Evolutionary conservation across 2,113 vertebrate genomes (phyloP).

Genomic region (Scolopax mira): DNA sequence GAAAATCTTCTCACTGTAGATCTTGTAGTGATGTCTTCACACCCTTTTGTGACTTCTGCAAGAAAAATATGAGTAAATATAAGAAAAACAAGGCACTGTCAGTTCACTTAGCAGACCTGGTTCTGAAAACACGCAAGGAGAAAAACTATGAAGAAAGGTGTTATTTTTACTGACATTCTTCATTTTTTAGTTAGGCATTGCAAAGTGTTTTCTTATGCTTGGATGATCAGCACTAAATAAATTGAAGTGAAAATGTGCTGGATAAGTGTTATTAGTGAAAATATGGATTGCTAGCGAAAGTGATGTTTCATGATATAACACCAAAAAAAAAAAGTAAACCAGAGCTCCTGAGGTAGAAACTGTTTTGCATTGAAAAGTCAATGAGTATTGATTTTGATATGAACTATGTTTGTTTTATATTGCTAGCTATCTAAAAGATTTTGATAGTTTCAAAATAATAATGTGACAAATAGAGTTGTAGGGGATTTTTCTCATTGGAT

Average conservation of each 20-base stretch:
- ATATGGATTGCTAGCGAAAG: background rate
- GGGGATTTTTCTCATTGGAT: background rate
- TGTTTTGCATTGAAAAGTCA: constrained; percentile 39
- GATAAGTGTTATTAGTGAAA: constrained; percentile 13
- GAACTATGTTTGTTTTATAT: constrained; percentile 15
- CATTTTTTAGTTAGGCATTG: background rate
- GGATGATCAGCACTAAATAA: background rate
- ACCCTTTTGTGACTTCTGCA: background rate
- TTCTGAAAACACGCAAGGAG: background rate
- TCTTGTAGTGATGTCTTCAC: background rate
- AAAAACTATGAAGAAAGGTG: background rate
- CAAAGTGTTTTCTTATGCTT: constrained; percentile 3
- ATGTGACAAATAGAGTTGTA: background rate
- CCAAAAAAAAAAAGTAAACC: background rate
- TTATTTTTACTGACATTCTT: background rate
- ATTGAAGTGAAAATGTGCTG: constrained; percentile 23
- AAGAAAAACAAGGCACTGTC: background rate
- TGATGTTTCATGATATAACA: background rate
- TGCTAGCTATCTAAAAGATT: background rate
- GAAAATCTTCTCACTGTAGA: background rate
- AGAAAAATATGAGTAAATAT: background rate
- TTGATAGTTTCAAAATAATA: constrained; percentile 10
- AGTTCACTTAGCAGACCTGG: background rate
- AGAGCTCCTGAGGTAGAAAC: constrained; percentile 9
- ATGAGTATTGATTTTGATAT: constrained; percentile 52